Evolutionary conservation across 2,797 vertebrate species (phyloP).

Genomic region (Columba guinea): DNA sequence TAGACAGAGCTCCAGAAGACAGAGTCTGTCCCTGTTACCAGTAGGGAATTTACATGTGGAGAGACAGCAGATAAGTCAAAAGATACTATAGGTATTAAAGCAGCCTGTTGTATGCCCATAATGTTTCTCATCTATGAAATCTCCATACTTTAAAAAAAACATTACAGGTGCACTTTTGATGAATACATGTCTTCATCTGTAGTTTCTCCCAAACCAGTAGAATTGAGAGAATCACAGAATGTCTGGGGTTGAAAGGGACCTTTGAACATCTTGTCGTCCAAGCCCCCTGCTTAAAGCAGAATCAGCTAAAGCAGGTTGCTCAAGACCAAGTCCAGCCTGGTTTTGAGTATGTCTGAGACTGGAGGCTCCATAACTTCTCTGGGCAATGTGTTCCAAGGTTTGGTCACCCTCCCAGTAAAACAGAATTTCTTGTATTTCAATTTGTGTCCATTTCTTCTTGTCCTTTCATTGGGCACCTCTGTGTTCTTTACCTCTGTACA

Average conservation of each 20-base stretch:
- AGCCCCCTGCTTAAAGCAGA: not conserved
- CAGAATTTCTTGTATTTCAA: not conserved
- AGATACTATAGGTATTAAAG: not conserved
- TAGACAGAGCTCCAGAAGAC: not conserved
- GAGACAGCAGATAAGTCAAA: not conserved
- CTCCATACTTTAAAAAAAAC: not conserved
- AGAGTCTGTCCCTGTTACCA: not conserved
- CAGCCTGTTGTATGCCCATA: not conserved
- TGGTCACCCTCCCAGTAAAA: not conserved
- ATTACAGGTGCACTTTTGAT: not conserved
- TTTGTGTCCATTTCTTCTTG: not conserved
- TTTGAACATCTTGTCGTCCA: not conserved
- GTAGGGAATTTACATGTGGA: not conserved
- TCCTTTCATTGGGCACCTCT: not conserved
- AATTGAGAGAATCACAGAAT: not conserved
- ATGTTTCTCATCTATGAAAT: not conserved
- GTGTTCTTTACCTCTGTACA: not conserved
- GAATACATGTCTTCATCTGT: not conserved
- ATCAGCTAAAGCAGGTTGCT: not conserved
- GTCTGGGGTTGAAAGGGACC: not conserved
- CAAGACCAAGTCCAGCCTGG: not conserved
- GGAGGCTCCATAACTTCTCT: not conserved
- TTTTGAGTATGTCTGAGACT: not conserved
- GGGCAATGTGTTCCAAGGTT: not conserved
- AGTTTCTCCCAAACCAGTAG: not conserved